Conservation (phyloP, 2,888 invertebrate genomes). For the Sminthurinus aureus region DNA sequence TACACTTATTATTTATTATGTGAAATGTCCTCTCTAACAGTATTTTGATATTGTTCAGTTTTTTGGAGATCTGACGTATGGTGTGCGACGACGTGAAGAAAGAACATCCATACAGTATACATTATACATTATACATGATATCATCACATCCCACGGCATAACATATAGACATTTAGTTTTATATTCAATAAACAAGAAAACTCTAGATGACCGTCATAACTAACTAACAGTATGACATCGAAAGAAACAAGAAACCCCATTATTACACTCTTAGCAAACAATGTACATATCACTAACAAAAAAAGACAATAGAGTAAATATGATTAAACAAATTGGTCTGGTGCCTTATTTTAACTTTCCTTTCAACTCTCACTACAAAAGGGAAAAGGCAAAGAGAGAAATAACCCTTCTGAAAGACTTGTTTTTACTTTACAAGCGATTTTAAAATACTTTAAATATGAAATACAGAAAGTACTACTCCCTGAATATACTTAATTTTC, state of each 20-base stretch:
- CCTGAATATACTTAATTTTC: too few relatives aligned
- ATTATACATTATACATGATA: too few relatives aligned
- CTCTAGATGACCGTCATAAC: background rate
- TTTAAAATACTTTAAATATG: too few relatives aligned
- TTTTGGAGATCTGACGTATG: background rate
- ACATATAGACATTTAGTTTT: background rate
- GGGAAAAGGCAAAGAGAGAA: too few relatives aligned
- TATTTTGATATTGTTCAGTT: slow-evolving; percentile 32
- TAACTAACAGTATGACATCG: background rate
- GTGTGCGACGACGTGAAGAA: slow-evolving; percentile 39
- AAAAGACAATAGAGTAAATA: background rate
- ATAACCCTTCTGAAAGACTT: too few relatives aligned
- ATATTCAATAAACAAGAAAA: background rate
- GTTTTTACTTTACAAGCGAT: too few relatives aligned
- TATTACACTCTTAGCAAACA: background rate
- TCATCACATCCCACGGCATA: slow-evolving; percentile 1
- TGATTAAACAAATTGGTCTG: too few relatives aligned
- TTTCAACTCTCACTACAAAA: background rate
- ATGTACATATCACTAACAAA: background rate
- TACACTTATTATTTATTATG: background rate
- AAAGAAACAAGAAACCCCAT: background rate
- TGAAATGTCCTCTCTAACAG: background rate
- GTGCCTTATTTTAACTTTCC: background rate
- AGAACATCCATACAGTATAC: background rate
- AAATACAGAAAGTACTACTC: too few relatives aligned